Evolutionary conservation across 2,113 vertebrate species (phyloP).

Genomic region (Megaptera novaeangliae): DNA sequence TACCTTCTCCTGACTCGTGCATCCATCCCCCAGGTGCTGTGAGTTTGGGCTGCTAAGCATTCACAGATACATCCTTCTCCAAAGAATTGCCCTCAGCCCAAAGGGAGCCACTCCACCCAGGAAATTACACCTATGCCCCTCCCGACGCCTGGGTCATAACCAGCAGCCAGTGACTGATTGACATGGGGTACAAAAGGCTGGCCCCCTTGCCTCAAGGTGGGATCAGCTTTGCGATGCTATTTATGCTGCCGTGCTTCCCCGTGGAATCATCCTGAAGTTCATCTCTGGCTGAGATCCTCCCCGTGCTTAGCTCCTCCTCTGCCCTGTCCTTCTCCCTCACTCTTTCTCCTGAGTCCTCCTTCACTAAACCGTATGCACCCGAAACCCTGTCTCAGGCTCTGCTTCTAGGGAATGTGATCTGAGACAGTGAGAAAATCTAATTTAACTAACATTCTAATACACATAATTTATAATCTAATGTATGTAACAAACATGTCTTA

Average conservation of each 20-base stretch:
- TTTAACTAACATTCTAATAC: background rate
- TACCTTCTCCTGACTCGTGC: too few relatives aligned
- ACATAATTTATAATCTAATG: background rate
- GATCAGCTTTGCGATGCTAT: background rate
- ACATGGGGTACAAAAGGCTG: background rate
- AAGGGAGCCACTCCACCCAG: background rate
- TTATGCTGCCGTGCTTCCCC: fast-evolving
- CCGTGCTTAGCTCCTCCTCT: background rate
- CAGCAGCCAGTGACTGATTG: background rate
- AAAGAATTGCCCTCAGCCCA: background rate
- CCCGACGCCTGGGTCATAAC: too few relatives aligned
- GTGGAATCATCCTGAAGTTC: background rate
- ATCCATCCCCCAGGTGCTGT: too few relatives aligned
- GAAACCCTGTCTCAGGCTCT: background rate
- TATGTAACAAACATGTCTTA: background rate
- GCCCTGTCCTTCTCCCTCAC: background rate
- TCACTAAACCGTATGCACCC: fast-evolving
- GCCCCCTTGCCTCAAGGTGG: background rate
- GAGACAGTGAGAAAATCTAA: background rate
- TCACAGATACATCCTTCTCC: background rate
- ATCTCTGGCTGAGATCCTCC: background rate
- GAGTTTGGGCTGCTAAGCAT: background rate
- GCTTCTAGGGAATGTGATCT: background rate
- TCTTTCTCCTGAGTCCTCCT: too few relatives aligned
- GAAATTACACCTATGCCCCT: background rate